Percentiles rank a stretch among this genome's conserved stretches.
These are phyloP conservation scores for Drosophila birchii DNA, from an alignment of 2,888 invertebrate species.

Conservation along the genomic window DNA sequence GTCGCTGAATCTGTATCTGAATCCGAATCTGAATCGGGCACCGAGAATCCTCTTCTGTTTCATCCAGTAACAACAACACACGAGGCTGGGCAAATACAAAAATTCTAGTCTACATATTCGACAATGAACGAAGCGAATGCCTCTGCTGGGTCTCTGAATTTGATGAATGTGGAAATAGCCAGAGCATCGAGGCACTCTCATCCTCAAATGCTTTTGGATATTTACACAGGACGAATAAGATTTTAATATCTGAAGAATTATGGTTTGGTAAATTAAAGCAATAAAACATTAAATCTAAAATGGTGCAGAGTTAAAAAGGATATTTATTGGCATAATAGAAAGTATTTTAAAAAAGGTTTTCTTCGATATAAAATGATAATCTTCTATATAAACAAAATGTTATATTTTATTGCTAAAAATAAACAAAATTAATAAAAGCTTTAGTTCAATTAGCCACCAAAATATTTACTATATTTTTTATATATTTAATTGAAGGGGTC, in stretches of 20 bases:
- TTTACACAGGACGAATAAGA: constrained; percentile 2
- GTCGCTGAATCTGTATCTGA: constrained; percentile 71
- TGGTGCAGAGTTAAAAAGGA: neutral
- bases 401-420: neutral
- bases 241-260: neutral
- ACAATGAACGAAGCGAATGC: constrained; percentile 49
- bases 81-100: constrained; percentile 62
- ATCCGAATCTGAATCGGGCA: constrained; percentile 33
- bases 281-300: neutral
- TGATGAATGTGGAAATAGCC: constrained; percentile 58
- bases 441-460: no score
- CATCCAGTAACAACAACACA: constrained; percentile 46
- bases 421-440: rapidly evolving
- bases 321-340: neutral
- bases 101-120: constrained; percentile 61
- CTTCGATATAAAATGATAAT: neutral
- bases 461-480: no score
- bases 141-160: constrained; percentile 48
- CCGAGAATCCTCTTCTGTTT: neutral
- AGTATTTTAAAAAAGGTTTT: neutral
- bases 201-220: constrained; percentile 20
- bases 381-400: neutral
- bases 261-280: neutral
- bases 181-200: constrained; percentile 33
- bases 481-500: no score